phyloP scores from a whole-genome alignment of 2,113 vertebrate genomes.

The Amblyornis subalaris region DNA sequence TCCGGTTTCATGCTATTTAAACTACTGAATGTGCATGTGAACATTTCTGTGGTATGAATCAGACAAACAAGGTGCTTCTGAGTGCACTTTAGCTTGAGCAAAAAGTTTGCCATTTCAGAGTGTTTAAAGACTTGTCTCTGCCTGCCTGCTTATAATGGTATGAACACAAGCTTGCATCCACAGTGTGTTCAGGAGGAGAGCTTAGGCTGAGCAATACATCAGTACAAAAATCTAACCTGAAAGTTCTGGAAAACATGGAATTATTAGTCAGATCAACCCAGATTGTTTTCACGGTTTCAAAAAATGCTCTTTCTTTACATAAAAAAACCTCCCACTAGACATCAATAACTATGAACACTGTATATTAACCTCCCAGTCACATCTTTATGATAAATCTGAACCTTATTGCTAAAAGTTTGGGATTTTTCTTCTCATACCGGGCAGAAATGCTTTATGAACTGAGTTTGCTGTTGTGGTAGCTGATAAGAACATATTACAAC shows the following conservation, averaged over 20 bases:
- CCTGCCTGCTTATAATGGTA: background rate
- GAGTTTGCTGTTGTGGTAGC: background rate
- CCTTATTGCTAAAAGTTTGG: fast-evolving
- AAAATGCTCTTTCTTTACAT: background rate
- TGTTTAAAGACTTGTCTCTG: background rate
- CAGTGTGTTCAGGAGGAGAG: background rate
- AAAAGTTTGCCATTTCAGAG: background rate
- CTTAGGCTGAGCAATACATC: background rate
- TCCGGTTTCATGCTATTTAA: background rate
- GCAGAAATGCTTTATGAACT: background rate
- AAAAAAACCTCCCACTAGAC: background rate
- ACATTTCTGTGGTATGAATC: background rate
- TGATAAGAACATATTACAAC: background rate
- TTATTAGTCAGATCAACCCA: background rate
- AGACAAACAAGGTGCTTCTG: background rate
- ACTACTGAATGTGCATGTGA: background rate
- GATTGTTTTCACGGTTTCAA: background rate
- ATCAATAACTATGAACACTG: background rate
- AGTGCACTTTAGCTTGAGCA: background rate
- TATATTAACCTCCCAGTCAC: background rate
- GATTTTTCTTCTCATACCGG: background rate
- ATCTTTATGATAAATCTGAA: background rate
- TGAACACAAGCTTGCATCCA: background rate
- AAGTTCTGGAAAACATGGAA: background rate
- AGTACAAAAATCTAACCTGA: background rate